Percentiles rank a stretch among this genome's conserved stretches.
Evolutionary conservation across 1,140 invertebrate genomes (phyloP).

Genomic region (Aethina tumida): DNA sequence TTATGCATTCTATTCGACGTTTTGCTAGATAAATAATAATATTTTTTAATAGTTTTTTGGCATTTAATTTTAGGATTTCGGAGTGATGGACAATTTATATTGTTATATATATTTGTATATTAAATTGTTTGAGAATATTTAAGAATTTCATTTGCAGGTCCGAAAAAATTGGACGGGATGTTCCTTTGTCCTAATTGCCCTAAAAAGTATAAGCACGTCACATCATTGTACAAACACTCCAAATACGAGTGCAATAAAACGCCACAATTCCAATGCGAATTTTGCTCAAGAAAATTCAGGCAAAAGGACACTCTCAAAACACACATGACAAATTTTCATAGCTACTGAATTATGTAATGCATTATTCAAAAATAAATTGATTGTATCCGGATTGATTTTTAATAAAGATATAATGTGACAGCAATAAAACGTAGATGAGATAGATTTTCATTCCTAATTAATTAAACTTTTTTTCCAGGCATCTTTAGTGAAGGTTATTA

Average conservation of each 20-base stretch:
- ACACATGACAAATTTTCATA: constrained; percentile 21
- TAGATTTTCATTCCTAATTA: no score
- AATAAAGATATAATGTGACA: no score
- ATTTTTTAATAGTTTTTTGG: no score
- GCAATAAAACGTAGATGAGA: no score
- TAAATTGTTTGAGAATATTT: neutral
- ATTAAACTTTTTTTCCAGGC: neutral
- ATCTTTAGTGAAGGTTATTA: constrained; percentile 4
- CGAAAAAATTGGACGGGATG: constrained; percentile 5
- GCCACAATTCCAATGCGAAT: constrained; percentile 48
- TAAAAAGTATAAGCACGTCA: constrained; percentile 41
- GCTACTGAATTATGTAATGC: neutral
- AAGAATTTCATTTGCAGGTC: no score
- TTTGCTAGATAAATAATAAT: no score
- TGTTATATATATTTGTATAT: neutral
- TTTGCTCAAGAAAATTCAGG: constrained; percentile 37
- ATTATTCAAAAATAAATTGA: no score
- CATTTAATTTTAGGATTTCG: no score
- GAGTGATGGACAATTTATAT: neutral
- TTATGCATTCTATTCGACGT: no score
- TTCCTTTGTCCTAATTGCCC: constrained; percentile 30
- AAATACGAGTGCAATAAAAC: constrained; percentile 36
- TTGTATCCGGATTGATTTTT: no score
- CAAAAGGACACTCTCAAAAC: constrained; percentile 35
- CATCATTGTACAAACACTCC: constrained; percentile 40